Evolutionary conservation across 2,113 vertebrate genomes (phyloP), one percentile per base, ranked within the genome.

Genomic region (Orycteropus afer): DNA sequence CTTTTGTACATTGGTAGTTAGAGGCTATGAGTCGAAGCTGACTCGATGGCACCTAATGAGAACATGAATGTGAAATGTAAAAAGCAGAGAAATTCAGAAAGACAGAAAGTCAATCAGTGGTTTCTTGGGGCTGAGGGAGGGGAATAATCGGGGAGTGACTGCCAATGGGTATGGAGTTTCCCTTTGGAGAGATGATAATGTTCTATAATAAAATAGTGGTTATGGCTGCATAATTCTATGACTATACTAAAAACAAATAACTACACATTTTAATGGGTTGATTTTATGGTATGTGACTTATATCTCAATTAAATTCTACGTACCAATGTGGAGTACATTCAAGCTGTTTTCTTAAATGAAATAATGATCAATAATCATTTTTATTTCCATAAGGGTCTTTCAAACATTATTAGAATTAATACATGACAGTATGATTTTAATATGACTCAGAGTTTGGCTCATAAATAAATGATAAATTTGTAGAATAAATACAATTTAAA

Each of bases 271-370:
- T 57, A 90, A 90, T 90, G 9, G 49, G 32, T 63, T 45, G 73
- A 79, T 84, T 95, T 79, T 89, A 84, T 55, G 47, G 37, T 37
- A 78, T 76, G 57, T 82, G 74, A 86, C 67, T 67, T 93, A 76
- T 23, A 61, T 59, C 40, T 86, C 17, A 78, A 61, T 49, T 18
- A 69, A 32, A 67, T 23, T 14, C 76, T 71, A 25, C 25, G 53
- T 47, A 90, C 84, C 74, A 69, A 57, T 3, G 40, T 14, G 2
- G 23, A 73, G 17, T 84, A 37, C 78, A 20, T 51, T 95, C 57
- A 92, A 77, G 51, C 32, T 83, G 51, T 77, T 92, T 87, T 87
- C 27, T 51, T 25, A 55, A 34, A 89, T 32, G 47, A 91, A 85
- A 29, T 73, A 3, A 34, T 13, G 88, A 84, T 18, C 55, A 55